Conservation (phyloP, 2,113 vertebrate genomes). For the Dipodomys ordii region DNA sequence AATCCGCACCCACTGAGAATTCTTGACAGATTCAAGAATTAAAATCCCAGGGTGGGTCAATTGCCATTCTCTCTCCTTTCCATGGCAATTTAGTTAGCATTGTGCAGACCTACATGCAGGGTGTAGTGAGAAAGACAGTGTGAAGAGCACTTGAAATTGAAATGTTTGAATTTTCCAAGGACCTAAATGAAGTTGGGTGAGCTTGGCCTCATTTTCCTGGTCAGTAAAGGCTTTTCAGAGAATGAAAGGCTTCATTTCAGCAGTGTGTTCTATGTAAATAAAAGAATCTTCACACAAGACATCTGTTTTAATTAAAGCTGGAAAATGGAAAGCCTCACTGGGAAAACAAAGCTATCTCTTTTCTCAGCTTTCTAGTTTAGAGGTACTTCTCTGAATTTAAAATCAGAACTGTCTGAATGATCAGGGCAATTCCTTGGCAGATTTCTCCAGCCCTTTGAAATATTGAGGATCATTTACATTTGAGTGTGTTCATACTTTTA, state of each 20-base stretch:
- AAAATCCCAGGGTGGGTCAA: constrained; percentile 12
- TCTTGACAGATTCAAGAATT: constrained; percentile 15
- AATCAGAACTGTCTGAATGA: constrained; percentile 30
- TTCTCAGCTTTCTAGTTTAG: constrained; percentile 53
- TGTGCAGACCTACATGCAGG: not conserved
- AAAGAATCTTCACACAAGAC: constrained; percentile 64
- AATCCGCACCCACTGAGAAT: not conserved
- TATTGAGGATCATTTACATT: not conserved
- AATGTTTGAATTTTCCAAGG: constrained; percentile 63
- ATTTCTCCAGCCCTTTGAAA: constrained; percentile 11
- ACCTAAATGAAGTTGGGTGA: constrained; percentile 45
- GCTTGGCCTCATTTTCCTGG: constrained; percentile 46
- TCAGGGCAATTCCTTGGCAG: not conserved
- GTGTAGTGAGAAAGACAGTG: not conserved
- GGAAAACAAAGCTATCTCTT: constrained; percentile 71
- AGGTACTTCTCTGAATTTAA: constrained; percentile 48
- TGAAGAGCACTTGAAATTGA: constrained; percentile 64
- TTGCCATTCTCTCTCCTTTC: not conserved
- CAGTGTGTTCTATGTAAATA: constrained; percentile 41
- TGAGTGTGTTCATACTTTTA: not conserved
- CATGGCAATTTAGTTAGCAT: not conserved
- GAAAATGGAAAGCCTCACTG: constrained; percentile 38
- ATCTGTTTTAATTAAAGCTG: constrained; percentile 74
- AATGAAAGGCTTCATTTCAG: constrained; percentile 39
- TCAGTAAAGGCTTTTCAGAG: constrained; percentile 50